A percentile compares a stretch with the other conserved stretches of the same genome.
Evolutionary conservation across 2,888 invertebrate species (phyloP).

Genomic region (Acanthosepion esculentum): DNA sequence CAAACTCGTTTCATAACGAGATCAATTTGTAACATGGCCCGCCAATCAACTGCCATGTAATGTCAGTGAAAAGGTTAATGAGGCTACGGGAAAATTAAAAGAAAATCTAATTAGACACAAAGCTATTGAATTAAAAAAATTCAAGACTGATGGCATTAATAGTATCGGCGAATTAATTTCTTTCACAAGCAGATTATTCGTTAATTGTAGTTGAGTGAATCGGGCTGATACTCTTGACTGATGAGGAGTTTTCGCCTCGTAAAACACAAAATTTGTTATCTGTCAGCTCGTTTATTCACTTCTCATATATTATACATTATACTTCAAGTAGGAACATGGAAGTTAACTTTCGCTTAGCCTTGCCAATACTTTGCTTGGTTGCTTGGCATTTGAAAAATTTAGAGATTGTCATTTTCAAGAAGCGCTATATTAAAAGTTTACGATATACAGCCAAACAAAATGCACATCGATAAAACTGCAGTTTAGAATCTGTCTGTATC

Average conservation of each 20-base stretch:
- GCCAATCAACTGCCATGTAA: not conserved
- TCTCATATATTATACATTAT: not conserved
- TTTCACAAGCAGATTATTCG: not conserved
- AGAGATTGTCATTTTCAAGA: not conserved
- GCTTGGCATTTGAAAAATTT: not conserved
- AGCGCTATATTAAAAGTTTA: not conserved
- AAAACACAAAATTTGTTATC: not conserved
- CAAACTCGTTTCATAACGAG: not conserved
- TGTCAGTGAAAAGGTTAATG: slow-evolving; percentile 1
- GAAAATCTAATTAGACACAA: slow-evolving; percentile 33
- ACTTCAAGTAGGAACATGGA: not conserved
- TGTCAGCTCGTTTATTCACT: no score
- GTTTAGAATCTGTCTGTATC: no score
- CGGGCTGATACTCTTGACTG: slow-evolving; percentile 33
- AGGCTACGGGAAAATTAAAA: not conserved
- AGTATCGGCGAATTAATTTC: not conserved
- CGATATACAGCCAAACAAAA: not conserved
- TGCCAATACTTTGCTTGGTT: not conserved
- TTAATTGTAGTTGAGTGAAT: slow-evolving; percentile 18
- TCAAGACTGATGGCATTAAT: not conserved
- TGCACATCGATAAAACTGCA: no score
- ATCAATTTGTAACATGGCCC: not conserved
- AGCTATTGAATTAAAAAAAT: slow-evolving; percentile 2
- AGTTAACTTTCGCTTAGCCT: not conserved
- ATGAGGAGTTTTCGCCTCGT: slow-evolving; percentile 13